A percentile compares a stretch with the other conserved stretches of the same genome.
These are phyloP conservation scores for Neotoxoptera formosana DNA, from an alignment of 1,140 invertebrate species.

Conservation along the genomic window DNA sequence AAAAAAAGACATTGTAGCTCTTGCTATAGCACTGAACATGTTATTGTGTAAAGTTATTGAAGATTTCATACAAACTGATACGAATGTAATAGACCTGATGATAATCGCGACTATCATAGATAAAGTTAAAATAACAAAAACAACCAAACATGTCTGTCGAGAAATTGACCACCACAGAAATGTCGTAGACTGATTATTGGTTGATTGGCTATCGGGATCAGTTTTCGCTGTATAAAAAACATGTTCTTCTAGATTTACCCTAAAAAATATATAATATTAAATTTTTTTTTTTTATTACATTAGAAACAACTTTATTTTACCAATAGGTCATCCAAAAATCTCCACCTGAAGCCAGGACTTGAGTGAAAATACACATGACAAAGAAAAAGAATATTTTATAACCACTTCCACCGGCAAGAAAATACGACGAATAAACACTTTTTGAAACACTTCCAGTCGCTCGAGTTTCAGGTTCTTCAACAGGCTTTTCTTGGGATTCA, in stretches of 20 bases:
- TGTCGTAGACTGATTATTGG: neutral
- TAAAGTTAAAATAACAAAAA: slow-evolving; percentile 71
- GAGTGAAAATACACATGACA: slow-evolving; percentile 71
- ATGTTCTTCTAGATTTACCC: slow-evolving; percentile 67
- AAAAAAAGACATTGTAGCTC: slow-evolving; percentile 87
- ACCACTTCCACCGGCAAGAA: slow-evolving; percentile 72
- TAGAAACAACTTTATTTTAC: slow-evolving; percentile 64
- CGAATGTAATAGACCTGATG: slow-evolving; percentile 75
- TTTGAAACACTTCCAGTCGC: slow-evolving; percentile 61
- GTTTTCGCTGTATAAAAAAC: neutral
- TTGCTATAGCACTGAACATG: slow-evolving; percentile 83
- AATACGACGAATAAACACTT: slow-evolving; percentile 75
- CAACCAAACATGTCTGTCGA: slow-evolving; percentile 66
- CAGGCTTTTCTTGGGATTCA: slow-evolving; percentile 26
- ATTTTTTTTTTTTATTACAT: neutral
- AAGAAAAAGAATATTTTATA: slow-evolving; percentile 69
- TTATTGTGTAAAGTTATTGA: slow-evolving; percentile 81
- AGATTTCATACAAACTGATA: slow-evolving; percentile 79
- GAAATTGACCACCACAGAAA: slow-evolving; percentile 42
- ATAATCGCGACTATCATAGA: slow-evolving; percentile 69
- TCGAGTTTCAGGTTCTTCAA: slow-evolving; percentile 58
- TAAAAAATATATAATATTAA: slow-evolving; percentile 59
- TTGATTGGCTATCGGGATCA: neutral
- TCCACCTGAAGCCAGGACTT: slow-evolving; percentile 74
- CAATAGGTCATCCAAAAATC: slow-evolving; percentile 83